A percentile compares a stretch with the other conserved stretches of the same genome.
phyloP scores from a whole-genome alignment of 2,888 invertebrate species.

The Agrilus cyanescens region DNA sequence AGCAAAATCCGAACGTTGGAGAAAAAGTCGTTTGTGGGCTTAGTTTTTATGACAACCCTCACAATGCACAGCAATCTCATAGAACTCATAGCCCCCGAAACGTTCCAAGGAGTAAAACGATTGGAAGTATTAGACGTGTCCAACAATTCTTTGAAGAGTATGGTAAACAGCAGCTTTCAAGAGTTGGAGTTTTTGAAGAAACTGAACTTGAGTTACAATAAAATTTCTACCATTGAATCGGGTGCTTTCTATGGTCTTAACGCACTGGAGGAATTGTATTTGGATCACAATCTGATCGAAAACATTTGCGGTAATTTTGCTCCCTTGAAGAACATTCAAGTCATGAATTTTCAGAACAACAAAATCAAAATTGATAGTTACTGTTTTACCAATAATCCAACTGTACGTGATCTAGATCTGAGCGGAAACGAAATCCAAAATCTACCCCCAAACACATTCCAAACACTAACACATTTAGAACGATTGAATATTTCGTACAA shows the following conservation, averaged over 20 bases:
- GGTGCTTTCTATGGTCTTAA: slow-evolving; percentile 26
- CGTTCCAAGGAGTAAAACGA: slow-evolving; percentile 31
- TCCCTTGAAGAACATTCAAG: slow-evolving; percentile 17
- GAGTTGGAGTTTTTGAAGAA: slow-evolving; percentile 25
- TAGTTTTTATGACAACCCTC: slow-evolving; percentile 28
- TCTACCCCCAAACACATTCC: slow-evolving; percentile 18
- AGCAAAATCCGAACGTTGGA: slow-evolving; percentile 24
- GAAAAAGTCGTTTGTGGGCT: slow-evolving; percentile 28
- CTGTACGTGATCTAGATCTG: slow-evolving; percentile 23
- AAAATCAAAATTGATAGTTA: slow-evolving; percentile 20
- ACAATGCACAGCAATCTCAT: slow-evolving; percentile 27
- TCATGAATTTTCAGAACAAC: slow-evolving; percentile 26
- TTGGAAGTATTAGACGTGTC: slow-evolving; percentile 25
- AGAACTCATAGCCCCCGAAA: slow-evolving; percentile 24
- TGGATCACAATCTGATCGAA: slow-evolving; percentile 24
- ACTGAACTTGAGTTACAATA: slow-evolving; percentile 24
- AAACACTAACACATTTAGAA: slow-evolving; percentile 18
- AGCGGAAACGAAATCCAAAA: slow-evolving; percentile 21
- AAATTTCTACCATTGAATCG: slow-evolving; percentile 22
- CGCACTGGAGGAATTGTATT: slow-evolving; percentile 23
- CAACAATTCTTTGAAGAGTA: slow-evolving; percentile 25
- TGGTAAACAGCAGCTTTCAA: slow-evolving; percentile 27
- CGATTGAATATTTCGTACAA: slow-evolving; percentile 25
- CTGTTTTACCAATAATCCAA: slow-evolving; percentile 24
- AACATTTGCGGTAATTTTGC: slow-evolving; percentile 17